Conservation (phyloP, 2,888 invertebrate species). For the Elegia similella region DNA sequence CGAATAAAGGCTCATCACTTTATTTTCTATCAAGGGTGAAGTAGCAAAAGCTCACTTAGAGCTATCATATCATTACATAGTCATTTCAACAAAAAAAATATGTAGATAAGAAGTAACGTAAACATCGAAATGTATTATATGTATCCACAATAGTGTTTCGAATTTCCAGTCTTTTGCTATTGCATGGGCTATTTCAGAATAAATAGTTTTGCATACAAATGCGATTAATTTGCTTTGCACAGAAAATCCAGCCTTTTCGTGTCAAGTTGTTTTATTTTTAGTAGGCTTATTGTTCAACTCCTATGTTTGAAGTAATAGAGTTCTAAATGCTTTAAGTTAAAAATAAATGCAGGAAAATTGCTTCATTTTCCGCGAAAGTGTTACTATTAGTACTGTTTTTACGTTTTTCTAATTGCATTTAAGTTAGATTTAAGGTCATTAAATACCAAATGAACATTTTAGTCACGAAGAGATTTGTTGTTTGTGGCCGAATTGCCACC, state of each 20-base stretch:
- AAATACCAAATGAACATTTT: not conserved
- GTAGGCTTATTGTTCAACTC: not conserved
- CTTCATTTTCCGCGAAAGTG: not conserved
- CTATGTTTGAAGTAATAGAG: not conserved
- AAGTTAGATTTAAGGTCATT: too few relatives aligned
- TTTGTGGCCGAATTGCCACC: too few relatives aligned
- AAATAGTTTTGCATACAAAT: conserved; percentile 45
- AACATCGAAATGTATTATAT: too few relatives aligned
- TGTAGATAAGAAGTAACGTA: too few relatives aligned
- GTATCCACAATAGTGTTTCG: too few relatives aligned
- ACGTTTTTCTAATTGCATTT: not conserved
- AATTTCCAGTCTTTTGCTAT: conserved; percentile 25
- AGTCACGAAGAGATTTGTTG: not conserved
- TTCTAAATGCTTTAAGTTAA: not conserved
- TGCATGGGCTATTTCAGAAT: conserved; percentile 34
- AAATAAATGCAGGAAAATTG: not conserved
- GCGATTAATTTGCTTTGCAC: conserved; percentile 8
- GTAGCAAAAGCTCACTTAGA: too few relatives aligned
- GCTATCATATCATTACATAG: too few relatives aligned
- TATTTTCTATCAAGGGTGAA: too few relatives aligned
- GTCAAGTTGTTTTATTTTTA: not conserved
- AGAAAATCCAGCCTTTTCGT: conserved; percentile 2
- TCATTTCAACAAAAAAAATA: too few relatives aligned
- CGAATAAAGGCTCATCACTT: too few relatives aligned
- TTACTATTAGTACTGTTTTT: not conserved